Conservation (phyloP, 2,888 invertebrate species). For the Patella pellucida region DNA sequence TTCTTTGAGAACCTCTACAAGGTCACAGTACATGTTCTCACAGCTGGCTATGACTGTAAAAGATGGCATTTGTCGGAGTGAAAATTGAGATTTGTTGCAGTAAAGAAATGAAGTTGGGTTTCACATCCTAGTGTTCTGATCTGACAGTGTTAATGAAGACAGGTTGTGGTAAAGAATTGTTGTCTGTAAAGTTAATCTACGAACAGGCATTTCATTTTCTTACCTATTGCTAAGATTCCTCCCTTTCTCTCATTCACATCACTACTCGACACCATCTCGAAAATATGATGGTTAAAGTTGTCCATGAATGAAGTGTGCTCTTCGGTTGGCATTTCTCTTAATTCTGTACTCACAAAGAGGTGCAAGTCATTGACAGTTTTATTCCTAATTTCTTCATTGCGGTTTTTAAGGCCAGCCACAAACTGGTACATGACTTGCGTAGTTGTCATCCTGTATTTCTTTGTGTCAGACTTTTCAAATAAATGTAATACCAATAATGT, state of each 20-base stretch:
- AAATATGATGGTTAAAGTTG: constrained; percentile 94
- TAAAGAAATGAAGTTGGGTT: not conserved
- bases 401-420: constrained; percentile 89
- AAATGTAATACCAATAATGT: too few relatives aligned
- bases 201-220: not conserved
- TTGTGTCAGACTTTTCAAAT: too few relatives aligned
- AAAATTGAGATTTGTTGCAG: too few relatives aligned
- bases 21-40: too few relatives aligned
- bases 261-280: constrained; percentile 93
- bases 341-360: constrained; percentile 84
- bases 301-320: constrained; percentile 92
- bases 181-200: not conserved
- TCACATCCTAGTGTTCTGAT: too few relatives aligned
- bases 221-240: constrained; percentile 88
- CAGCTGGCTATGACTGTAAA: too few relatives aligned
- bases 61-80: too few relatives aligned
- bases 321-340: constrained; percentile 79
- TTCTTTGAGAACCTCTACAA: too few relatives aligned
- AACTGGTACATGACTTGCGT: constrained; percentile 69
- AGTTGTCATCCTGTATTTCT: constrained; percentile 33
- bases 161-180: not conserved
- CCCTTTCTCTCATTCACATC: constrained; percentile 96
- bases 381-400: constrained; percentile 85
- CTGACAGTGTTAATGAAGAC: too few relatives aligned
- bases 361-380: constrained; percentile 91